Base-by-base conservation (phyloP, 2,797 vertebrate genomes). In the Lithobates sylvaticus region DNA sequence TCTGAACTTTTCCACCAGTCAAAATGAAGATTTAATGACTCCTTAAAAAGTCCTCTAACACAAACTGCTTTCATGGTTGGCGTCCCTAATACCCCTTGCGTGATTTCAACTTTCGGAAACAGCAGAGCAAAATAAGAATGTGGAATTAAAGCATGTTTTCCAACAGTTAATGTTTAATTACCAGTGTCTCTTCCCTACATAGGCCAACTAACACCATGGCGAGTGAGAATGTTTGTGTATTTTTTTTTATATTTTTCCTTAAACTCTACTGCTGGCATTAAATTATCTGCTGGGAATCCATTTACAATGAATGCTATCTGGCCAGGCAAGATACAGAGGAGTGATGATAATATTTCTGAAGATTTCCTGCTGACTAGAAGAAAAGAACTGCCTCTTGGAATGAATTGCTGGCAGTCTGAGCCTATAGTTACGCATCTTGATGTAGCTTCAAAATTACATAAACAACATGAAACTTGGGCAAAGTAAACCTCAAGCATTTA, bases 381-480 rank as follows among this genome's bases (percentile, higher is more conserved):
- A 89, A 93, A 89, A 90, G 76, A 89, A 91, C 89, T 90, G 88
- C 34, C 91, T 86, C 89, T 91, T 91, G 76, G 86, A 88, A 84
- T 70, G 88, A 87, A 91, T 91, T 89, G 89, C 81, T 88, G 71
- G 81, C 76, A 74, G 29, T 84, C 84, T 83, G 88, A 26, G 84
- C 88, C 87, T 70, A 65, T 87, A 87, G 86, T 84, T 87, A 87
- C 87, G 88, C 64, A 79, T 78, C 83, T 89, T 78, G 84, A 91
- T 93, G 91, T 89, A 76, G 82, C 76, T 89, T 89, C 76, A 74
- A 90, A 93, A 90, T 86, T 81, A 78, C 83, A 90, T 90, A 89
- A 92, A 88, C 86, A 89, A 76, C 81, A 61, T 68, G 69, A 79
- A 39, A 84, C 61, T 69, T 79, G 70, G 21, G 29, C 42, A 87